Conservation (phyloP, 2,113 vertebrate genomes). For the Sinocyclocheilus anshuiensis region DNA sequence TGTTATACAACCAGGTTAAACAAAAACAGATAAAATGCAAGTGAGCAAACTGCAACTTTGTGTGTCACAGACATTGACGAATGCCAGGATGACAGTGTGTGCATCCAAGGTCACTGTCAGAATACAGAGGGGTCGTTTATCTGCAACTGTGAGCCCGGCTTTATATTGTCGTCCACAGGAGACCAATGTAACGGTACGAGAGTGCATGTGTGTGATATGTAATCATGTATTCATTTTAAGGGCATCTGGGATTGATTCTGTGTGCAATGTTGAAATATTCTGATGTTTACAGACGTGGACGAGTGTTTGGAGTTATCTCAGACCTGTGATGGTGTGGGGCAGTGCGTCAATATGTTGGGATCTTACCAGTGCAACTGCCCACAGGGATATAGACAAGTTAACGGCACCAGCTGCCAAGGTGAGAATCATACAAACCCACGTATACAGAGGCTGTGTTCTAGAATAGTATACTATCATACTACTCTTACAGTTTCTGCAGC, state of each 20-base stretch:
- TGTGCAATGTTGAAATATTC: constrained; percentile 12
- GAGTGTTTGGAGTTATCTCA: constrained; percentile 82
- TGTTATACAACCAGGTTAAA: background rate
- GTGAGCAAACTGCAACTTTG: background rate
- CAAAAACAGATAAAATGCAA: background rate
- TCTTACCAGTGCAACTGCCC: constrained; percentile 91
- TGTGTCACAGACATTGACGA: constrained; percentile 85
- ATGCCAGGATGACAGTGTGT: constrained; percentile 83
- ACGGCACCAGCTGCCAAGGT: constrained; percentile 86
- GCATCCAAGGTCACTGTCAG: constrained; percentile 84
- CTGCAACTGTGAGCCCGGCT: constrained; percentile 86
- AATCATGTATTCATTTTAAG: background rate
- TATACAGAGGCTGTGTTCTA: background rate
- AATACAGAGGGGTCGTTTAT: constrained; percentile 91
- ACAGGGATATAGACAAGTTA: constrained; percentile 82
- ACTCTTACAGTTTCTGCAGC: background rate
- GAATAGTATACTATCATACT: background rate
- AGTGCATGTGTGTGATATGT: constrained; percentile 4
- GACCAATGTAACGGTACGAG: constrained; percentile 89
- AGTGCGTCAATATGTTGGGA: constrained; percentile 87
- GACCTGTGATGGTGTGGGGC: constrained; percentile 80
- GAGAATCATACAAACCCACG: constrained; percentile 43
- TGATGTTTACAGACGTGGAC: constrained; percentile 85
- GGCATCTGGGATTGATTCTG: background rate
- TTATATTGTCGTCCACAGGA: constrained; percentile 75